Base-by-base conservation (phyloP, 2,797 vertebrate species). In the Orestias chungarensis region DNA sequence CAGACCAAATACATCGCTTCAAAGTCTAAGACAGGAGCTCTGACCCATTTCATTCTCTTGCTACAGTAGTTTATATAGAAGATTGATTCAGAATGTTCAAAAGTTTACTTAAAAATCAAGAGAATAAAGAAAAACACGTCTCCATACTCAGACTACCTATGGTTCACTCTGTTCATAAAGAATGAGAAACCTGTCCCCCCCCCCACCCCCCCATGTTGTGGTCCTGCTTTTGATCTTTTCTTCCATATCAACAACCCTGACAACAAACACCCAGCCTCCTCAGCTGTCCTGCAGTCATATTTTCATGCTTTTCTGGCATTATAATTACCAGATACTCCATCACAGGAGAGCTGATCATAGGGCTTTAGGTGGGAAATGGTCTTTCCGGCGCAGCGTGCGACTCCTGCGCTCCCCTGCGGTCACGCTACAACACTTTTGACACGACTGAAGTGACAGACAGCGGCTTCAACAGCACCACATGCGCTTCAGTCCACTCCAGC, bases 31-130 rank as follows among this genome's bases (percentile, higher is more conserved):
- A 14, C 3, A 9, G 4, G 10, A n/a, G 15, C 12, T 23, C 9
- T 25, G 15, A 25, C 29, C 18, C 27, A 15, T 64, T 42, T 31
- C 55, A 59, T 79, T 55, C 46, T 55, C 50, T 67, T 73, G 61
- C 67, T 67, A 68, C 68, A 46, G 74, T 68, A 71, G 67, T 65
- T 73, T 62, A 31, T 78, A 68, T 82, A 75, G 23, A 23, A 43
- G 47, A 80, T 55, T 33, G 75, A 64, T 68, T 25, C 8, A 23
- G 23, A 73, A 71, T 10, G 68, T 59, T 70, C 52, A 46, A 25
- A 15, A 12, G 25, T 46, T 47, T 25, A 4, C 68, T 31, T 14
- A 8, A 11, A 61, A 70, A 35, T n/a, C 43, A 35, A 70, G 52
- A 9, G 18, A 38, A 35, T 50, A 20, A 57, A 27, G 49, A 23